Evolutionary conservation across 2,888 invertebrate species (phyloP), one percentile per base, ranked within the genome.

Genomic region (Harmothoe impar): DNA sequence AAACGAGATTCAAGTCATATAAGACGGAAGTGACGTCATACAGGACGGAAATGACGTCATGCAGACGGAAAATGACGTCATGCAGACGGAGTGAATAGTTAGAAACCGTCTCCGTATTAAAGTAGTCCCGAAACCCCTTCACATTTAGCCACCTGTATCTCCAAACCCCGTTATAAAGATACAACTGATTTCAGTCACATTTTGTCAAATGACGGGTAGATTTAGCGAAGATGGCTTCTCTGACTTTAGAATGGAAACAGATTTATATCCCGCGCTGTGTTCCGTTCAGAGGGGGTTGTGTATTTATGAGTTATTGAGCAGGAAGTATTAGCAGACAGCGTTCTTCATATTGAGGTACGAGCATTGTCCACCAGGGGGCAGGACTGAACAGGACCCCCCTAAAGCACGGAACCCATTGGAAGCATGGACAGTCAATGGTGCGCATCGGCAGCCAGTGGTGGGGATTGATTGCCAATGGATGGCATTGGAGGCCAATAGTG

Each of bases 71-170:
- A n/a, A 25, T 62, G 20, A 77, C 77, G 31, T 15, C 29, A 77
- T 31, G 5, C 5, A 31, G 29, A 17, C 25, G 20, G 23, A 62
- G 10, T 10, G 62, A 62, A 62, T 62, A 10, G 43, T 12, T 62
- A 62, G 20, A 7, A 20, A 77, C 25, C 77, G 29, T 31, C 77
- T 31, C 15, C 17, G 7, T 31, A 5, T 15, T 77, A 25, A 77
- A 77, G 3, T 77, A 77, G 77, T 77, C 77, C 77, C 77, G 77
- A 77, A 77, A 77, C 1, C n/a, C n/a, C n/a, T 62, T 62, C n/a
- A n/a, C 25, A 62, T 25, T 25, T 1, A 62, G 10, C 5, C 5
- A 62, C 15, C 10, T 62, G 62, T 25, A 62, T 12, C 23, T 23
- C n/a, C 23, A 7, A 62, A n/a, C 3, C n/a, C 25, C 23, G 15